These are phyloP conservation scores for Diarsia rubi DNA, from an alignment of 2,888 invertebrate genomes.

Conservation along the genomic window DNA sequence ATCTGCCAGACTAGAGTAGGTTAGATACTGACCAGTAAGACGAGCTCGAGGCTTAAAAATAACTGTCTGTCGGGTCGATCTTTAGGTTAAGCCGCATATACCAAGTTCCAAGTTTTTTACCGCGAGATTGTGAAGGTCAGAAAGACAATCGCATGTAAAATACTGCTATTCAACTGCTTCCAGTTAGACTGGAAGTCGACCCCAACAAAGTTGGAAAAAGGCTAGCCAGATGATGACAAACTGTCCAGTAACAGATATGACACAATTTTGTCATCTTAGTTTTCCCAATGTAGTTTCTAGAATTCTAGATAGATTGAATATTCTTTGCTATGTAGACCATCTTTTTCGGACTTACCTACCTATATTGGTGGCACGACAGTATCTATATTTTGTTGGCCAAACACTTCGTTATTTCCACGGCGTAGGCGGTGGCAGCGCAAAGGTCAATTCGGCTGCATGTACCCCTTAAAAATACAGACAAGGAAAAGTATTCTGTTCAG, in stretches of 20 bases:
- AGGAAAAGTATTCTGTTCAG: not conserved
- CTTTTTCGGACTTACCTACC: too few relatives aligned
- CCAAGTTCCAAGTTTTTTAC: too few relatives aligned
- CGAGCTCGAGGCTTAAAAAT: too few relatives aligned
- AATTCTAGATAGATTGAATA: not conserved
- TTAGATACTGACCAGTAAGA: not conserved
- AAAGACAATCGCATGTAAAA: too few relatives aligned
- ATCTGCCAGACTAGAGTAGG: not conserved
- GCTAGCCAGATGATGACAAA: not conserved
- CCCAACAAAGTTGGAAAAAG: too few relatives aligned
- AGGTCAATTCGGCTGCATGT: not conserved
- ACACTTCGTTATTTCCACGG: not conserved
- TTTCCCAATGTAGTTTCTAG: not conserved
- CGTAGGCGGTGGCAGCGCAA: not conserved
- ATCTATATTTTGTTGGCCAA: not conserved
- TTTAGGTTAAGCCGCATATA: too few relatives aligned
- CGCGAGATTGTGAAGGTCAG: too few relatives aligned
- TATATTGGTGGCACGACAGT: not conserved
- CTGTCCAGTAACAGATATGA: not conserved
- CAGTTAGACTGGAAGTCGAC: too few relatives aligned
- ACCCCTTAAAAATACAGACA: not conserved
- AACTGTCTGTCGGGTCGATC: too few relatives aligned
- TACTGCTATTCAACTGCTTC: too few relatives aligned
- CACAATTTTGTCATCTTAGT: not conserved
- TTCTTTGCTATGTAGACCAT: not conserved